phyloP scores from a whole-genome alignment of 2,797 vertebrate species.

The Poeciliopsis paucimaculata region DNA sequence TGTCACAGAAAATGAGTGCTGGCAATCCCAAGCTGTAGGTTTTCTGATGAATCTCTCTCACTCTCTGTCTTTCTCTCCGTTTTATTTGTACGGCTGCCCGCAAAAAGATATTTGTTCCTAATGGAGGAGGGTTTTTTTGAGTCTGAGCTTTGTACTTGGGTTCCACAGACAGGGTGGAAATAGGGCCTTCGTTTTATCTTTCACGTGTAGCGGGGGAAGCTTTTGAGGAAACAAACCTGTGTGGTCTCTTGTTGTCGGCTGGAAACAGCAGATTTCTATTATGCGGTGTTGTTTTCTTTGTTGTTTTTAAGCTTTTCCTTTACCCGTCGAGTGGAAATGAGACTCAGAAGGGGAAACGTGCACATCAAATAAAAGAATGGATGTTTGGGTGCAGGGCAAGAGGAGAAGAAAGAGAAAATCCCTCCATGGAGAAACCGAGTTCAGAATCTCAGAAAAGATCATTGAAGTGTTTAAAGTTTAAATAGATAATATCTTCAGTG shows the following conservation, averaged over 20 bases:
- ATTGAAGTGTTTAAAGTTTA: neutral
- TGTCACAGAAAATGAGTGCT: constrained; percentile 80
- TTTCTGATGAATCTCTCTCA: constrained; percentile 71
- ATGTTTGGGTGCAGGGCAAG: constrained; percentile 24
- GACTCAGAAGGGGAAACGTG: constrained; percentile 36
- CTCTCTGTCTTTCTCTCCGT: neutral
- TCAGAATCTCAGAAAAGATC: neutral
- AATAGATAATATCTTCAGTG: neutral
- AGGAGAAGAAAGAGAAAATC: constrained; percentile 21
- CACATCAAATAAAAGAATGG: constrained; percentile 32
- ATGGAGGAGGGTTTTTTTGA: constrained; percentile 74
- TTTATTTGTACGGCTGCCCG: constrained; percentile 46
- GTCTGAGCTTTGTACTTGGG: constrained; percentile 53
- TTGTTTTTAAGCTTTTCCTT: constrained; percentile 59
- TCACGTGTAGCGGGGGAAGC: constrained; percentile 59
- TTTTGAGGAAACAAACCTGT: constrained; percentile 72
- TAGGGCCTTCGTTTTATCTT: constrained; percentile 56
- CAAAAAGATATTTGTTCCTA: constrained; percentile 71
- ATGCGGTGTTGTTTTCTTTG: constrained; percentile 52
- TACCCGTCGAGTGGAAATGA: constrained; percentile 73
- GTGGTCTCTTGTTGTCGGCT: constrained; percentile 59
- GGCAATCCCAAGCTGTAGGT: constrained; percentile 68
- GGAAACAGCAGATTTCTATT: constrained; percentile 76
- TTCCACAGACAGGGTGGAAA: constrained; percentile 79
- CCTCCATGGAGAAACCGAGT: constrained; percentile 41